Percentiles rank a stretch among this genome's conserved stretches.
These are phyloP conservation scores for Hymenopus coronatus DNA, from an alignment of 2,888 invertebrate species.

Conservation along the genomic window DNA sequence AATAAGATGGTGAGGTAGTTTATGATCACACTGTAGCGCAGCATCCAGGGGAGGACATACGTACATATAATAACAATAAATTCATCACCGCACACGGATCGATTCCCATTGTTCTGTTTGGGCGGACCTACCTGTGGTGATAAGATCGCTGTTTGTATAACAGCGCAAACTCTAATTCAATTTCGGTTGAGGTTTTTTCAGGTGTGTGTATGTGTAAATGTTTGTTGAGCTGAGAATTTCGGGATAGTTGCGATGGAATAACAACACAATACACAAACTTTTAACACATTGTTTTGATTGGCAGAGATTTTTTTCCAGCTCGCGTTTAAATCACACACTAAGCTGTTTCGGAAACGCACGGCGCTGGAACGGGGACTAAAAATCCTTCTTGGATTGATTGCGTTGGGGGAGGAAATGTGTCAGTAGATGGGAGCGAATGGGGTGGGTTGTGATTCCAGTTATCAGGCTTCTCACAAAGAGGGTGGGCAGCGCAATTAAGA, in stretches of 20 bases:
- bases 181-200: neutral
- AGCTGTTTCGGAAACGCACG: neutral
- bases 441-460: neutral
- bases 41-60: neutral
- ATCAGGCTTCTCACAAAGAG: constrained; percentile 4
- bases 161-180: neutral
- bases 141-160: neutral
- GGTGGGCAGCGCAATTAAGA: neutral
- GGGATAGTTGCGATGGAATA: neutral
- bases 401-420: neutral
- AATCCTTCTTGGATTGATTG: neutral
- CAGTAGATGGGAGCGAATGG: neutral
- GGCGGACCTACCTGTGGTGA: neutral
- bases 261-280: neutral
- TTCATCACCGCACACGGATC: neutral
- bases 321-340: neutral
- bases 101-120: neutral
- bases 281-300: neutral
- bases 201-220: neutral
- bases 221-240: neutral
- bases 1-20: too few species aligned
- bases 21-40: too few species aligned
- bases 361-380: neutral
- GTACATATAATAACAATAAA: neutral
- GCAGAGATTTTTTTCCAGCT: neutral